phyloP scores from a whole-genome alignment of 2,113 vertebrate genomes.

The Sapayoa aenigma region DNA sequence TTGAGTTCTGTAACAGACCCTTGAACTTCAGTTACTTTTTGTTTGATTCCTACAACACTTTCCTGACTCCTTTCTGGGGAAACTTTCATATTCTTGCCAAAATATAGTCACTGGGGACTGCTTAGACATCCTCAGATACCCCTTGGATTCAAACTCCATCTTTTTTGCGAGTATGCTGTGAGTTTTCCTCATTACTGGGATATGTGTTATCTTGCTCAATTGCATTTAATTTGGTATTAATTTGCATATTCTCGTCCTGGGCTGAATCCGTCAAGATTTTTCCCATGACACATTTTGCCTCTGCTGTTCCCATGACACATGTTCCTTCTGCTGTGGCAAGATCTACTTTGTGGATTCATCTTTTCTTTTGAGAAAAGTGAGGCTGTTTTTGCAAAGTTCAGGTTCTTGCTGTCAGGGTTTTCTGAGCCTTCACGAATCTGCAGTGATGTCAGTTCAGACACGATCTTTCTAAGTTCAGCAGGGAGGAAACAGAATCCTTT shows the following conservation, averaged over 20 bases:
- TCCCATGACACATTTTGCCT: constrained; percentile 49
- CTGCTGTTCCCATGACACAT: constrained; percentile 41
- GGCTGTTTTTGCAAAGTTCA: neutral
- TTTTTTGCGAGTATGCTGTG: neutral
- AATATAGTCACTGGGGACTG: neutral
- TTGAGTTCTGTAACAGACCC: neutral
- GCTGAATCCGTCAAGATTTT: constrained; percentile 30
- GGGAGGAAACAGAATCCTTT: neutral
- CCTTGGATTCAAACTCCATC: neutral
- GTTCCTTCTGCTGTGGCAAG: constrained; percentile 41
- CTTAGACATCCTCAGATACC: neutral
- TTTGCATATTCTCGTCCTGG: constrained; percentile 49
- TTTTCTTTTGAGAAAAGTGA: neutral
- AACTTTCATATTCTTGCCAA: neutral
- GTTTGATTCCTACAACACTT: neutral
- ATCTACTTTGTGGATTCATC: neutral
- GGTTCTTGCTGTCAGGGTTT: neutral
- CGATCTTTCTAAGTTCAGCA: neutral
- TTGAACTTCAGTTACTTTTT: neutral
- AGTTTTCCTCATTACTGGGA: constrained; percentile 26
- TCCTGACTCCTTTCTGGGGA: neutral
- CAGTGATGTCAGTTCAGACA: neutral
- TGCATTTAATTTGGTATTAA: constrained; percentile 53
- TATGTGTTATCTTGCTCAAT: constrained; percentile 40
- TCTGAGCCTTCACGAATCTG: neutral